A percentile compares a stretch with the other conserved stretches of the same genome.
These are phyloP conservation scores for Teleiodes luculella DNA, from an alignment of 2,888 invertebrate genomes.

Conservation along the genomic window DNA sequence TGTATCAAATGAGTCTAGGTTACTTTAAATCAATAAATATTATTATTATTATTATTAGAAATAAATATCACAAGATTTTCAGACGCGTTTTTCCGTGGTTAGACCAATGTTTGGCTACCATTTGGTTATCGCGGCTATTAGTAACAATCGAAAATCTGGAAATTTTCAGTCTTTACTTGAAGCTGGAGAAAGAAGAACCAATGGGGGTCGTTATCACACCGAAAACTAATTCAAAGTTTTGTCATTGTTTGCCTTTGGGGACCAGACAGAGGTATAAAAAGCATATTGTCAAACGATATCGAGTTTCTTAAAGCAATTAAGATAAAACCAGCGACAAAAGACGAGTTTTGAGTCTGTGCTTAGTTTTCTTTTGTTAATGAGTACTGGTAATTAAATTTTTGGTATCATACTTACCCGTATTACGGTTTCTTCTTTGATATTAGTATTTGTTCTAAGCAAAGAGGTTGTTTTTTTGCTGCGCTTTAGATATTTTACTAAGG, in stretches of 20 bases:
- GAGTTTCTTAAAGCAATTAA: constrained; percentile 76
- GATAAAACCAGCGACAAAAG: constrained; percentile 71
- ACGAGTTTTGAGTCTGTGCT: constrained; percentile 43
- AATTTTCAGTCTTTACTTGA: not conserved
- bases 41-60: too few species aligned
- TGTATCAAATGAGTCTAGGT: too few species aligned
- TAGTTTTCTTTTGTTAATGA: constrained; percentile 46
- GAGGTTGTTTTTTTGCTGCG: too few species aligned
- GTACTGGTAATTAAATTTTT: constrained; percentile 55
- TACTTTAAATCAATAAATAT: too few species aligned
- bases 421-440: too few species aligned
- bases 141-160: not conserved
- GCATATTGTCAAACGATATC: constrained; percentile 74
- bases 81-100: too few species aligned
- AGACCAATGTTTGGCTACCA: too few species aligned
- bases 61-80: too few species aligned
- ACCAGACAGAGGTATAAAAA: constrained; percentile 63
- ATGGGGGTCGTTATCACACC: constrained; percentile 57
- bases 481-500: too few species aligned
- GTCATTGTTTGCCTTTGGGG: constrained; percentile 65
- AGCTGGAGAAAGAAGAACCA: not conserved
- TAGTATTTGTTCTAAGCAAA: too few species aligned
- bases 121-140: too few species aligned
- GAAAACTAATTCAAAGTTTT: constrained; percentile 72
- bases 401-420: constrained; percentile 46